phyloP scores from a whole-genome alignment of 2,113 vertebrate species.

The Cyprinodon tularosa region DNA sequence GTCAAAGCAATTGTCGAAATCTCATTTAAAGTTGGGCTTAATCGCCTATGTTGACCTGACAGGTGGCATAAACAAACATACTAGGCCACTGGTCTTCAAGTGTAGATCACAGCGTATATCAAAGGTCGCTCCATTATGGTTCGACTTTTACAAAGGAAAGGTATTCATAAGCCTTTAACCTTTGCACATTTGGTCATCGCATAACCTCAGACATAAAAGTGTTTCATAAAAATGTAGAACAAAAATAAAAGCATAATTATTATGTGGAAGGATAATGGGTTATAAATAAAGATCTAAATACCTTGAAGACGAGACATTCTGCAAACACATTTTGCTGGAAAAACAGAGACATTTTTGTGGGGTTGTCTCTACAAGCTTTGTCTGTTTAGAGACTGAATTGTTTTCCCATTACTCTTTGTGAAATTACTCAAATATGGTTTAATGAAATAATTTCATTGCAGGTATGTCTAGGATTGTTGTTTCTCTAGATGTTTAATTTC shows the following conservation, averaged over 20 bases:
- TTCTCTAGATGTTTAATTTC: background rate
- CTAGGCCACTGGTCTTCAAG: slow-evolving; percentile 15
- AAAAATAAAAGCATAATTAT: background rate
- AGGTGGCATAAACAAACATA: slow-evolving; percentile 23
- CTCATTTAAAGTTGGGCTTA: slow-evolving; percentile 26
- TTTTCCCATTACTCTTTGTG: no score
- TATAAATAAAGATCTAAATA: no score
- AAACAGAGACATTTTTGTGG: no score
- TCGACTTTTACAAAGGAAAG: background rate
- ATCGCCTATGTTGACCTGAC: slow-evolving; percentile 35
- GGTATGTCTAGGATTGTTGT: background rate
- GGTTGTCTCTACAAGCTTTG: no score
- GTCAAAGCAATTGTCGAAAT: slow-evolving; percentile 38
- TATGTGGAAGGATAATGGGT: background rate
- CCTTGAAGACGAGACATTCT: no score
- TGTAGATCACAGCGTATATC: background rate
- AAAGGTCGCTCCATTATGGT: background rate
- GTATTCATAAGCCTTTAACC: background rate
- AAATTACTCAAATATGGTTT: background rate
- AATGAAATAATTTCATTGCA: background rate
- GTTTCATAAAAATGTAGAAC: background rate
- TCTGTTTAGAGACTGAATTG: no score
- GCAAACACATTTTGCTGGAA: no score
- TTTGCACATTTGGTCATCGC: background rate
- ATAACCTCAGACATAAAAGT: background rate